Base-by-base conservation (phyloP, 2,888 invertebrate species). In the Malacosoma neustria region DNA sequence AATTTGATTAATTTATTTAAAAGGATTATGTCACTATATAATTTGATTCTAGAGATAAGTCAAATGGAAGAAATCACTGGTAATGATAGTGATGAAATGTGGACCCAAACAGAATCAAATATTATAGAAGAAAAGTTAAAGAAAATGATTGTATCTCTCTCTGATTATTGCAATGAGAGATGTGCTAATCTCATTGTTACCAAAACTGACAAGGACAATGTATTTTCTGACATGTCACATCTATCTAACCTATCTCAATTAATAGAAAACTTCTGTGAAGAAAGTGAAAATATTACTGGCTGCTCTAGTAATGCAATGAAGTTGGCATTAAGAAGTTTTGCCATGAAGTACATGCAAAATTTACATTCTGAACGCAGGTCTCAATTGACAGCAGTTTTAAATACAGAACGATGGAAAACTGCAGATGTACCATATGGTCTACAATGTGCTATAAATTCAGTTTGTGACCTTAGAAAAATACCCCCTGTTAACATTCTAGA, bases 341-440 rank as follows among this genome's bases (percentile, higher is more conserved):
- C 96, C 0, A 93, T 93, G 63, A 93, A 94, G 62, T 98, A 96
- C 77, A 93, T 97, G 36, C 93, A 94, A 61, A 91, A 93, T 58
- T 96, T 99, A 71, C 98, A 99, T 73, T 88, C 91, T 30, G 96
- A 97, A 60, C 88, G 95, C 33, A 94, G 95, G 72, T 90, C 90
- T 36, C 96, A 97, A 72, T 80, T 99, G 37, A 92, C 92, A 31
- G 73, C 94, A 43, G 88, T 97, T 29, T 84, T 99, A 32, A 98
- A 98, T 66, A 91, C 91, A 45, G 99, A 99, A 73, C 87, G 94
- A 42, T 99, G 99, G 99, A 96, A 94, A 61, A 91, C 93, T 53
- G 94, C 96, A 3, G 96, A 97, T 58, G 95, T 98, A 35, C 95
- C 97, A 1, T 87, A 88, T 48, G 95, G 96, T 65, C 93, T 98